Conservation (phyloP, 2,888 invertebrate genomes). For the Shargacucullia verbasci region DNA sequence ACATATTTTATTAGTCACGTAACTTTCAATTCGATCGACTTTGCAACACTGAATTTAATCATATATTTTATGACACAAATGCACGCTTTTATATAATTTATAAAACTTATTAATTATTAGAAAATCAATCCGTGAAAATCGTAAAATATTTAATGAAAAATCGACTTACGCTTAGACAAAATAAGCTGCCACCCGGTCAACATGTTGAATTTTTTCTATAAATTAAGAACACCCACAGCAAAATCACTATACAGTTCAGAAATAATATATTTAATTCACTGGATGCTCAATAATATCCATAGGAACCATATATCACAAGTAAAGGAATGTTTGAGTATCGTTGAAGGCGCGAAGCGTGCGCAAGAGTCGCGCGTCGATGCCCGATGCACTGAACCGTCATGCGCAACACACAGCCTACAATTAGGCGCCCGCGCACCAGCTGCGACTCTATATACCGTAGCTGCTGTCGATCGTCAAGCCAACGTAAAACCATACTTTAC, state of each 20-base stretch:
- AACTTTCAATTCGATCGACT: no score
- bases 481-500: conserved; percentile 44
- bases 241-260: conserved; percentile 45
- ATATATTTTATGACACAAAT: no score
- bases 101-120: not conserved
- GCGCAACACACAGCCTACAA: conserved; percentile 65
- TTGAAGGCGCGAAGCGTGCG: conserved; percentile 53
- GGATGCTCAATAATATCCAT: conserved; percentile 47
- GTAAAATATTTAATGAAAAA: not conserved
- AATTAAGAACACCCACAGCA: conserved; percentile 48
- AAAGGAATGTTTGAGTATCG: conserved; percentile 36
- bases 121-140: not conserved
- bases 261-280: conserved; percentile 42
- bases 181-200: conserved; percentile 83
- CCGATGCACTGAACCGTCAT: conserved; percentile 58
- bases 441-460: conserved; percentile 77
- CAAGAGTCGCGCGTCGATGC: conserved; percentile 53
- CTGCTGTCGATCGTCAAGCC: conserved; percentile 50
- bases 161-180: conserved; percentile 81
- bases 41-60: no score
- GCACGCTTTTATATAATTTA: no score
- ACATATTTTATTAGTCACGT: no score
- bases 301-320: conserved; percentile 59
- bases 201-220: conserved; percentile 71
- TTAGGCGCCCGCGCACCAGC: conserved; percentile 77